Conservation (phyloP, 2,113 vertebrate genomes). For the Eulemur rufifrons region DNA sequence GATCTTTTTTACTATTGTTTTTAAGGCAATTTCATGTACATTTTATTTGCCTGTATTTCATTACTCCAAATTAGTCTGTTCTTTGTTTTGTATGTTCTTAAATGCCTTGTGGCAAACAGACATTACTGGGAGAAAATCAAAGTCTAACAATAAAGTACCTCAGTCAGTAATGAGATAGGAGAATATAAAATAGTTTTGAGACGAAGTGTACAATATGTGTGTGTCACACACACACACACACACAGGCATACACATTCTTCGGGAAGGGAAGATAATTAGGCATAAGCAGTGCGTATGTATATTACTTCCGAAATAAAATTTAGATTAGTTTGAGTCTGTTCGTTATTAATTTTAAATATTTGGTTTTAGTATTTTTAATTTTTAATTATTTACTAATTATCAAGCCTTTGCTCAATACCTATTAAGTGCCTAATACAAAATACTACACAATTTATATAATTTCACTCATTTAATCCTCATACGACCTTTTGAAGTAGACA, state of each 20-base stretch:
- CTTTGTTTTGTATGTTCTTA: slow-evolving; percentile 7
- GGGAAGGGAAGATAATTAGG: neutral
- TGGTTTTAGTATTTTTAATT: neutral
- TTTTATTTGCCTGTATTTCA: neutral
- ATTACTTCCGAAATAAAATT: slow-evolving; percentile 15
- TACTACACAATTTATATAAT: neutral
- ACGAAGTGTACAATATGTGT: neutral
- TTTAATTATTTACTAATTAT: slow-evolving; percentile 31
- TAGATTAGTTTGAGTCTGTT: neutral
- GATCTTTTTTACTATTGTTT: neutral
- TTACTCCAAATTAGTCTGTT: neutral
- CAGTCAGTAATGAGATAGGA: neutral
- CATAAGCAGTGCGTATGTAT: neutral
- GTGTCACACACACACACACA: neutral
- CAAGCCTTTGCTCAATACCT: neutral
- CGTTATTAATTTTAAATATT: slow-evolving; percentile 42
- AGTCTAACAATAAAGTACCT: neutral
- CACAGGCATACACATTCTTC: neutral
- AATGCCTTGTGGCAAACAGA: neutral
- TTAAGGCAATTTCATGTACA: neutral
- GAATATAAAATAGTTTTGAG: neutral
- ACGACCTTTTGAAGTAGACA: neutral
- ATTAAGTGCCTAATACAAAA: neutral
- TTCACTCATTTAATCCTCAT: neutral
- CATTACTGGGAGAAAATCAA: slow-evolving; percentile 16